Conservation (phyloP, 2,113 vertebrate species). For the Lagenorhynchus albirostris region DNA sequence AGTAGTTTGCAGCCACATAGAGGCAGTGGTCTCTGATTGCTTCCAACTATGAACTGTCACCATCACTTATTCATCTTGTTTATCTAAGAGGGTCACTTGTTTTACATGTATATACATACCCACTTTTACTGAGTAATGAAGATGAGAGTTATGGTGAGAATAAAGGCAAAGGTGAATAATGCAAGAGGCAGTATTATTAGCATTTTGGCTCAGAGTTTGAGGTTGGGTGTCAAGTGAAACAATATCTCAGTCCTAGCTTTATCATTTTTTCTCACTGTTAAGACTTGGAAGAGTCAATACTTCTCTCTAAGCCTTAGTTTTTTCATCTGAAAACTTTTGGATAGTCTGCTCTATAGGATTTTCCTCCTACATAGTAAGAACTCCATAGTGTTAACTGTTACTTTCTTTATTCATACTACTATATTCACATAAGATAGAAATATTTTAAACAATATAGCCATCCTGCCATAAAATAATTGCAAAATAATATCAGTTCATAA, state of each 20-base stretch:
- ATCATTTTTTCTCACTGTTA: not conserved
- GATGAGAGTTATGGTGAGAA: not conserved
- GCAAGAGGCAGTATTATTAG: not conserved
- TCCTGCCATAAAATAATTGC: constrained; percentile 15
- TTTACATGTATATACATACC: not conserved
- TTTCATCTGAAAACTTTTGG: not conserved
- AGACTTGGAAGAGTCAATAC: not conserved
- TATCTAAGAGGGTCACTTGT: not conserved
- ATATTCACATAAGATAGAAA: not conserved
- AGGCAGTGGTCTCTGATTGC: not conserved
- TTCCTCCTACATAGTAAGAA: not conserved
- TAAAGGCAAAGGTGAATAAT: not conserved
- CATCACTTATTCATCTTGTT: not conserved
- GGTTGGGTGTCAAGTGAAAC: not conserved
- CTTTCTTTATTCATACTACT: not conserved
- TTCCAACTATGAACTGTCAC: not conserved
- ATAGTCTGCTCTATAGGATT: not conserved
- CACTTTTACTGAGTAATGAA: not conserved
- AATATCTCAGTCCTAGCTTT: not conserved
- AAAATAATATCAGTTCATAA: constrained; percentile 22
- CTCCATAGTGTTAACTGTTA: not conserved
- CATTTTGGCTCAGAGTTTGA: not conserved
- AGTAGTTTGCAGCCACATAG: not conserved
- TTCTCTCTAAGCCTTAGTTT: not conserved
- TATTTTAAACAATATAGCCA: not conserved